phyloP scores from a whole-genome alignment of 2,797 vertebrate genomes.

The Rhinogobio ventralis region DNA sequence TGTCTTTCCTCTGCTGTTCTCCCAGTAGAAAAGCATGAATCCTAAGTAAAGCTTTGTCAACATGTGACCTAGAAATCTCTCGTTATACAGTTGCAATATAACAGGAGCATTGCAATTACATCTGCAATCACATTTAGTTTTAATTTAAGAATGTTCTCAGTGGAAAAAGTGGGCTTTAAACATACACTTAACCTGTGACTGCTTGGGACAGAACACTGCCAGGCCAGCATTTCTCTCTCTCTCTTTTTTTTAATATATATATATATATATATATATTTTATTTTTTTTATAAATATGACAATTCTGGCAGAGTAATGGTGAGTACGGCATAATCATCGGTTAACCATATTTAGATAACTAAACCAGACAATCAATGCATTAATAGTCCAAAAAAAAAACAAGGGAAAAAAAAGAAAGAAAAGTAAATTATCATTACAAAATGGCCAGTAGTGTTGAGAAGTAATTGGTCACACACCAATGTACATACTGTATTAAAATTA shows the following conservation, averaged over 20 bases:
- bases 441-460: slow-evolving; percentile 57
- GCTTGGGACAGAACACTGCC: neutral
- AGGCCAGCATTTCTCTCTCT: neutral
- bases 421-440: slow-evolving; percentile 65
- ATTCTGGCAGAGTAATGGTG: neutral
- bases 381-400: no score
- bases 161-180: neutral
- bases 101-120: neutral
- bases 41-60: slow-evolving; percentile 41
- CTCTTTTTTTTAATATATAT: no score
- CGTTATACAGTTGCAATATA: neutral
- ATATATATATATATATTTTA: no score
- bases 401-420: slow-evolving; percentile 47
- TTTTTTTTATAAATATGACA: neutral
- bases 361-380: neutral
- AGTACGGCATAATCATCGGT: neutral
- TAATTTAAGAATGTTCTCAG: neutral
- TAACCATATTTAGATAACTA: slow-evolving; percentile 1
- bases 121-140: neutral
- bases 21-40: slow-evolving; percentile 39
- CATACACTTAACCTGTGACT: neutral
- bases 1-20: slow-evolving; percentile 30
- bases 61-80: slow-evolving; percentile 31
- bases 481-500: slow-evolving; percentile 72
- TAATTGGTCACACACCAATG: slow-evolving; percentile 68